These are phyloP conservation scores for Patiria pectinifera DNA, from an alignment of 53 echinoderm and acorn worm species.

Conservation along the genomic window DNA sequence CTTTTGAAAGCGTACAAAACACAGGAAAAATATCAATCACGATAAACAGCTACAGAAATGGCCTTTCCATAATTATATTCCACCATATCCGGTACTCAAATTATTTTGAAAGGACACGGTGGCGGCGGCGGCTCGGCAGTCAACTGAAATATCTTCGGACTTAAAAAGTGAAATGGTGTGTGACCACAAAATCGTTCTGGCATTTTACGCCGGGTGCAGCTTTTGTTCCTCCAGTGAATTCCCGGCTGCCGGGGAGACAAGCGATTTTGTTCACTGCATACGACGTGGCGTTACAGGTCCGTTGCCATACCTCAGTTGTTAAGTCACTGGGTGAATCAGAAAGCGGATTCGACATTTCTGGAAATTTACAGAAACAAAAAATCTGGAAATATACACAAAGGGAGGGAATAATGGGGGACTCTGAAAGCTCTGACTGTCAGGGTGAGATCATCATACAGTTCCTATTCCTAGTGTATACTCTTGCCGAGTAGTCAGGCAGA, in stretches of 20 bases:
- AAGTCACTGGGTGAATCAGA: background rate
- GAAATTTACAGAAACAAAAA: background rate
- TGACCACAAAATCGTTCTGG: background rate
- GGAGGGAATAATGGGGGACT: background rate
- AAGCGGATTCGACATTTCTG: background rate
- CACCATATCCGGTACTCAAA: constrained; percentile 1
- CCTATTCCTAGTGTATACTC: too few species aligned
- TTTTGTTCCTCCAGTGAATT: constrained; percentile 5
- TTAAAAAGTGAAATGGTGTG: background rate
- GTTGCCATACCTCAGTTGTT: background rate
- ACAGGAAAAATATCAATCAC: background rate
- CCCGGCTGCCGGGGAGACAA: background rate
- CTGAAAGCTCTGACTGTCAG: too few species aligned
- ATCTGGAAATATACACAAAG: background rate
- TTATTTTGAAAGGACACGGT: background rate
- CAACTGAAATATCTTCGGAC: background rate
- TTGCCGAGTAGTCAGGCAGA: too few species aligned
- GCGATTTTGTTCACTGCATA: background rate
- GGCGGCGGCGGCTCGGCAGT: background rate
- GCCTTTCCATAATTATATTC: background rate
- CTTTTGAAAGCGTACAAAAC: background rate
- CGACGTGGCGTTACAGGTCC: too few species aligned
- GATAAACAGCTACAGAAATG: background rate
- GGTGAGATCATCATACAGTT: too few species aligned
- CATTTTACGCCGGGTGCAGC: background rate